These are phyloP conservation scores for Subacronicta megacephala DNA, from an alignment of 2,888 invertebrate species.

Conservation along the genomic window DNA sequence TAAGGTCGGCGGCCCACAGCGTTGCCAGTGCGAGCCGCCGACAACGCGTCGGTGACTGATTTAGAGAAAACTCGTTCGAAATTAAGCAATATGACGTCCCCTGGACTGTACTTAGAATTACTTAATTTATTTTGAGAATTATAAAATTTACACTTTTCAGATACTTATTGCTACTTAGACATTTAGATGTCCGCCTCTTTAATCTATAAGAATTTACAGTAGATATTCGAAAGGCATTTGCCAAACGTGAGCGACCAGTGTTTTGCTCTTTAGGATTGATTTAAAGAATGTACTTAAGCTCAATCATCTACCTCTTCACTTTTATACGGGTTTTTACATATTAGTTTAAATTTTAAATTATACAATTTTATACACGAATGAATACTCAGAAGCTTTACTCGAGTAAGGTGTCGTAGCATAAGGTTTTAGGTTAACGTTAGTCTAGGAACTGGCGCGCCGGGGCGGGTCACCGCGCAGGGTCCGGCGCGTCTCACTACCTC, in stretches of 20 bases:
- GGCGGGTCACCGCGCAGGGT: slow-evolving; percentile 85
- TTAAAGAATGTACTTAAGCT: slow-evolving; percentile 88
- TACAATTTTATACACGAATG: slow-evolving; percentile 87
- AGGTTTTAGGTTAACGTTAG: slow-evolving; percentile 74
- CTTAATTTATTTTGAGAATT: slow-evolving; percentile 88
- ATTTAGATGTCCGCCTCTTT: slow-evolving; percentile 87
- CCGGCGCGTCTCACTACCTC: slow-evolving; percentile 80
- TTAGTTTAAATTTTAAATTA: slow-evolving; percentile 85
- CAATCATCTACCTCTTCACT: slow-evolving; percentile 89
- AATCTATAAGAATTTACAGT: slow-evolving; percentile 80
- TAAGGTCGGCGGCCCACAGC: slow-evolving; percentile 66
- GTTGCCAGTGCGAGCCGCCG: slow-evolving; percentile 58
- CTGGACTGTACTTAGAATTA: slow-evolving; percentile 88
- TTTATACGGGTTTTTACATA: slow-evolving; percentile 90
- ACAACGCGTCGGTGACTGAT: slow-evolving; percentile 87
- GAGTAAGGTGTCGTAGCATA: slow-evolving; percentile 86
- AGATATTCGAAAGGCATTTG: slow-evolving; percentile 63
- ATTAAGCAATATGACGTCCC: slow-evolving; percentile 85
- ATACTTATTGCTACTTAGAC: slow-evolving; percentile 85
- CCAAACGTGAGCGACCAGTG: slow-evolving; percentile 63
- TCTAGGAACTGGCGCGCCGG: slow-evolving; percentile 76
- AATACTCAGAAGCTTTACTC: slow-evolving; percentile 90
- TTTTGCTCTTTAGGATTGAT: slow-evolving; percentile 83
- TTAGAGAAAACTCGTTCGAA: slow-evolving; percentile 81
- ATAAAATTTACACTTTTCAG: slow-evolving; percentile 85